Base-by-base conservation (phyloP, 2,113 vertebrate genomes). In the Bettongia penicillata region DNA sequence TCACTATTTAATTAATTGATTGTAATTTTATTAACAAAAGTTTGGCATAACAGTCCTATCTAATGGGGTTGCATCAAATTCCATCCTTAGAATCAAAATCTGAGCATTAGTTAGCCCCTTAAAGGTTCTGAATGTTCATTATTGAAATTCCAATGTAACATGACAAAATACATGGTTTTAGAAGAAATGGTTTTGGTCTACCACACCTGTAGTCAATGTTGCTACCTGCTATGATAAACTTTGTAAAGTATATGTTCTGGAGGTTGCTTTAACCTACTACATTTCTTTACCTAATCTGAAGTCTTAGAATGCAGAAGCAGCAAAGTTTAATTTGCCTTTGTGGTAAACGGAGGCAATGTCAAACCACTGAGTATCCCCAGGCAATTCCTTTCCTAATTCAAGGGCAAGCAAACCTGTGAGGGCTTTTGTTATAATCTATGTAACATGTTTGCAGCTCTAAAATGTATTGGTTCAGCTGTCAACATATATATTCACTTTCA, bases 401-500 rank as follows among this genome's bases (percentile, higher is more conserved):
- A 96, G 97, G 98, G 97, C 94, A 98, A 93, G 95, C 97, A 96
- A 96, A 96, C 92, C 98, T 98, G 98, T 98, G 93, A 97, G 90
- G 95, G 97, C 92, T 92, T 96, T 98, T 52, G 77, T 97, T 97
- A 95, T 98, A 98, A 98, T 97, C 98, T 94, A 97, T 97, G 96
- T 96, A 98, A 98, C 98, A 97, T 97, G 94, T 98, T 98, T 98
- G 94, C 97, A 98, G 98, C 98, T 98, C 97, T 98, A 97, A 98
- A 94, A 97, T 98, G 97, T 98, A 98, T 96, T 98, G 98, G 97
- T 98, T 97, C 97, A 98, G 97, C 95, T 98, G 97, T 98, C 98
- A 98, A 98, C 98, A 98, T 97, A 96, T 98, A 98, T 97, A 98
- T 97, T 98, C 97, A 96, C 95, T 98, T 98, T 98, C 97, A 98